These are phyloP conservation scores for Lithophane ornitopus DNA, from an alignment of 2,888 invertebrate species.

Conservation along the genomic window DNA sequence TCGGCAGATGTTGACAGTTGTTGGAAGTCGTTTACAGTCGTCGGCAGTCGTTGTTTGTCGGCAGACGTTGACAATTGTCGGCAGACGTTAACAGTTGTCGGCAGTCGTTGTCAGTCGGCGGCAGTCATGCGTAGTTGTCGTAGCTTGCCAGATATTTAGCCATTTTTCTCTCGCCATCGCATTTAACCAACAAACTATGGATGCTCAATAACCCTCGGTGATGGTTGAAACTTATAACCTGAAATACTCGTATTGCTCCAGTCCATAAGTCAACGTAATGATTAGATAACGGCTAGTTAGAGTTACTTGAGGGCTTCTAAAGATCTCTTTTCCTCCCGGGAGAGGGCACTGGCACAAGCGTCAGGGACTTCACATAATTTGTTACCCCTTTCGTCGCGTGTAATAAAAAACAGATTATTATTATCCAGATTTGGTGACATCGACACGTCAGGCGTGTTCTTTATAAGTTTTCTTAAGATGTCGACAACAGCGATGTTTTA, in stretches of 20 bases:
- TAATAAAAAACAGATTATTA: not conserved
- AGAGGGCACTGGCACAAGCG: not conserved
- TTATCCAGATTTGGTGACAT: not conserved
- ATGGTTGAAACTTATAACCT: not conserved
- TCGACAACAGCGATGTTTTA: not conserved
- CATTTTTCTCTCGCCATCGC: not conserved
- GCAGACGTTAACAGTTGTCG: not conserved
- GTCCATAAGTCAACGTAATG: not conserved
- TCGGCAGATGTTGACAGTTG: not conserved
- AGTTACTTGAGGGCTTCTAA: not conserved
- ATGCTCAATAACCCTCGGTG: constrained; percentile 20
- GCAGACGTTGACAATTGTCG: not conserved
- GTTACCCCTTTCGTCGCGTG: not conserved
- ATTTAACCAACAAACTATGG: constrained; percentile 13
- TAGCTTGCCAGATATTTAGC: not conserved
- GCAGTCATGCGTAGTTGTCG: not conserved
- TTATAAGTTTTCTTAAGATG: too few species aligned
- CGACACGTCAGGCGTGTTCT: not conserved
- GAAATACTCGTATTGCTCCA: not conserved
- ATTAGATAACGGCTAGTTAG: not conserved
- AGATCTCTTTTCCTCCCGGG: not conserved
- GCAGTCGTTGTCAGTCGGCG: not conserved
- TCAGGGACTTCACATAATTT: not conserved
- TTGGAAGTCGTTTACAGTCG: not conserved
- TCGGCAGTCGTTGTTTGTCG: too few species aligned